These are phyloP conservation scores for Ramazzottius varieornatus DNA, from an alignment of 2,888 invertebrate species.

Conservation along the genomic window DNA sequence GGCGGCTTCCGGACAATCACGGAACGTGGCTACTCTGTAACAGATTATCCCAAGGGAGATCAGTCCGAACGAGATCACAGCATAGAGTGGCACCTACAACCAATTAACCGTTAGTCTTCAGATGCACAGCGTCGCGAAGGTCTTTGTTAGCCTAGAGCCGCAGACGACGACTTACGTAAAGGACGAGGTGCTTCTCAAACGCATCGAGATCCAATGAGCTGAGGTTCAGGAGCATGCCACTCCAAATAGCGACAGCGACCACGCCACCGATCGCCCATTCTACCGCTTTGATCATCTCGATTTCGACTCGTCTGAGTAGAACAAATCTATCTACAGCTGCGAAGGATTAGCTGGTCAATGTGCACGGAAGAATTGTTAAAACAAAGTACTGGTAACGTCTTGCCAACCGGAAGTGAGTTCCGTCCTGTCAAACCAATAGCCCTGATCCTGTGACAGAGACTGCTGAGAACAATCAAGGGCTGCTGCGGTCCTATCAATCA, in stretches of 20 bases:
- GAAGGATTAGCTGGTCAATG: too few relatives aligned
- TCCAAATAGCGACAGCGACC: background rate
- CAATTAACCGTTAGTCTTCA: too few relatives aligned
- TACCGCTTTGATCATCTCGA: background rate
- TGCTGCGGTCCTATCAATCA: too few relatives aligned
- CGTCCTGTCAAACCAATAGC: too few relatives aligned
- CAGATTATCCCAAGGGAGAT: background rate
- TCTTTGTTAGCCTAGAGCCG: background rate
- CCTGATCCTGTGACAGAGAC: too few relatives aligned
- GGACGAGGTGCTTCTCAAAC: background rate
- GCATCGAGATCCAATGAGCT: background rate
- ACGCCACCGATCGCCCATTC: background rate
- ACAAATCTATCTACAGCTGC: too few relatives aligned
- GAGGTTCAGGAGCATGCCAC: background rate
- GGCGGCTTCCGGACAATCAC: slow-evolving; percentile 1
- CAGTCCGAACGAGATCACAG: background rate
- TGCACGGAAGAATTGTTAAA: too few relatives aligned
- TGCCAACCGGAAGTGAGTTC: too few relatives aligned
- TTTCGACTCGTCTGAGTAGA: too few relatives aligned
- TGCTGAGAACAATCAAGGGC: too few relatives aligned
- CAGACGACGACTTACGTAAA: background rate
- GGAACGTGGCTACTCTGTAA: background rate
- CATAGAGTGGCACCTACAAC: background rate
- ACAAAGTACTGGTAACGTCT: too few relatives aligned
- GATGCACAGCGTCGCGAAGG: too few relatives aligned